Evolutionary conservation across 2,113 vertebrate species (phyloP).

Genomic region (Antechinus stuartii): DNA sequence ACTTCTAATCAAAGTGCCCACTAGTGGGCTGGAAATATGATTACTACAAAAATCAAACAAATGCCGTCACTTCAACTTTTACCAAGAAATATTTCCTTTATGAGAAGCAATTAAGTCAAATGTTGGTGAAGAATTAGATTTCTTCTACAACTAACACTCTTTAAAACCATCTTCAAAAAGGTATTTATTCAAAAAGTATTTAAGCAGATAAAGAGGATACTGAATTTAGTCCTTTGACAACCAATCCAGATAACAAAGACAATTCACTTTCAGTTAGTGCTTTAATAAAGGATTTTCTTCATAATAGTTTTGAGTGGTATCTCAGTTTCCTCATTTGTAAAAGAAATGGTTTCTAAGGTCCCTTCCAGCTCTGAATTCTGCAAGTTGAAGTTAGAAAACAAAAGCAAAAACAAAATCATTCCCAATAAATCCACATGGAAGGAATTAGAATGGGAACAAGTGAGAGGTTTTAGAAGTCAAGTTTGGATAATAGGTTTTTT

Average conservation of each 20-base stretch:
- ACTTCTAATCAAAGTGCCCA: background rate
- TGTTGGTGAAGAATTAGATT: background rate
- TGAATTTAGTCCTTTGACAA: background rate
- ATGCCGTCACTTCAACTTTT: background rate
- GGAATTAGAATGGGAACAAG: background rate
- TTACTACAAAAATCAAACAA: background rate
- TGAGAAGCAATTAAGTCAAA: background rate
- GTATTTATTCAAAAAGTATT: background rate
- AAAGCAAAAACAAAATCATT: conserved; percentile 29
- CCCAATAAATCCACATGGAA: conserved; percentile 19
- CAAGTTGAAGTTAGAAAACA: conserved; percentile 32
- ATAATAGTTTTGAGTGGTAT: background rate
- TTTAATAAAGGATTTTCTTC: background rate
- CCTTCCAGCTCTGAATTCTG: background rate
- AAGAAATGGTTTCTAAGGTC: background rate
- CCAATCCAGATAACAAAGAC: background rate
- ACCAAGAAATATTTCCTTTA: background rate
- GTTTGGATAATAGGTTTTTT: background rate
- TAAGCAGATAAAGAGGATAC: background rate
- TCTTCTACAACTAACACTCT: background rate
- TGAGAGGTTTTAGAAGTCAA: conserved; percentile 23
- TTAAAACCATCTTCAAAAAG: background rate
- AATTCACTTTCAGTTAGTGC: background rate
- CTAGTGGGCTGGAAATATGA: background rate
- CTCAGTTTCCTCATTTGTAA: background rate